Evolutionary conservation across 2,113 vertebrate genomes (phyloP).

Genomic region (Spermophilus dauricus): DNA sequence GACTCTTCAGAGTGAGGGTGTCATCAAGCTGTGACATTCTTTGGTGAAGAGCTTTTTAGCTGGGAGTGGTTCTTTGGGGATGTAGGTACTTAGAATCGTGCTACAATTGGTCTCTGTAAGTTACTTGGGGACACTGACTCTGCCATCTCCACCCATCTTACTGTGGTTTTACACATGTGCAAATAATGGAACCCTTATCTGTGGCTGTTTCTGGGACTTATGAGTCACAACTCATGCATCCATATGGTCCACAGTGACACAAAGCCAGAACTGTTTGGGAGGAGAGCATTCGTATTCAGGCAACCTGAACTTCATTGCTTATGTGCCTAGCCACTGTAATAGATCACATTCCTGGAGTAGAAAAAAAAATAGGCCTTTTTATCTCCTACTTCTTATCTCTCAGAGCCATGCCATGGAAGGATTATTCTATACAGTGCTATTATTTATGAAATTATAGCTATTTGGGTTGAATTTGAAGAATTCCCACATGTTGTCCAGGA

Average conservation of each 20-base stretch:
- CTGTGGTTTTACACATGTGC: conserved; percentile 43
- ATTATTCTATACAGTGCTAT: neutral
- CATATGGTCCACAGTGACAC: no score
- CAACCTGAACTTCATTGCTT: neutral
- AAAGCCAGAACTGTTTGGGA: no score
- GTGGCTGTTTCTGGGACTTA: neutral
- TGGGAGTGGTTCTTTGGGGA: neutral
- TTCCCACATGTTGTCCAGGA: neutral
- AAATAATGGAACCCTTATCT: conserved; percentile 64
- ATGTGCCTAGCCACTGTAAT: neutral
- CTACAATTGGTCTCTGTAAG: conserved; percentile 62
- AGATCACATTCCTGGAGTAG: neutral
- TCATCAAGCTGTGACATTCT: neutral
- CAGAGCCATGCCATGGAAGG: neutral
- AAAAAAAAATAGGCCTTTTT: neutral
- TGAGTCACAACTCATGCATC: conserved; percentile 53
- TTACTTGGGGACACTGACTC: neutral
- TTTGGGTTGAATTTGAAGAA: neutral
- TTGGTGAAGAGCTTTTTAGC: neutral
- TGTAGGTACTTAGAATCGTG: neutral
- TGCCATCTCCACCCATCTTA: conserved; percentile 31
- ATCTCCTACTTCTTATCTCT: neutral
- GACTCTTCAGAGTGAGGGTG: neutral
- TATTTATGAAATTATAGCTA: neutral
- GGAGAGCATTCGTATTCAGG: neutral